Conservation (phyloP, 2,113 vertebrate genomes). For the Dinomys branickii region DNA sequence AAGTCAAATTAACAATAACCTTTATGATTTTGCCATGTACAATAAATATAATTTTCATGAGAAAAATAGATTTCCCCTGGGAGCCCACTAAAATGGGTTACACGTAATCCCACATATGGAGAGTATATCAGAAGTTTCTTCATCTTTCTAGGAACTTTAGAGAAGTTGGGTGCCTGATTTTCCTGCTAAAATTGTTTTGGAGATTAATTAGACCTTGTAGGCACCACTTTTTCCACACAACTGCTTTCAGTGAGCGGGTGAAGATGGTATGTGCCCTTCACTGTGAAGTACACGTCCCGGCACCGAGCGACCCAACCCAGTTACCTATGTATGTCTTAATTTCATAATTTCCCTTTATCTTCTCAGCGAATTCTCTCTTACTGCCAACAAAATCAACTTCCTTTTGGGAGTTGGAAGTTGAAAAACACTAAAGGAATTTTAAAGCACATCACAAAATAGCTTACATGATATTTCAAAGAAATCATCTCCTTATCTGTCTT, state of each 20-base stretch:
- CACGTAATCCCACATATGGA: neutral
- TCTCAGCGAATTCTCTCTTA: neutral
- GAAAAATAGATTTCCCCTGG: neutral
- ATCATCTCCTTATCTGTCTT: no score
- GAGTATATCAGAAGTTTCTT: neutral
- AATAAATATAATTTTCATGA: neutral
- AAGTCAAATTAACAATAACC: neutral
- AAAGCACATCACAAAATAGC: neutral
- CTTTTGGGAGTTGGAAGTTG: neutral
- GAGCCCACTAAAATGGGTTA: neutral
- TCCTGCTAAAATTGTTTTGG: neutral
- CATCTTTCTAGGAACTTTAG: neutral
- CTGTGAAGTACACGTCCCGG: accelerated
- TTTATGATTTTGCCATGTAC: neutral
- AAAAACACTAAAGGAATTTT: neutral
- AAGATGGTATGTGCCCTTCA: neutral
- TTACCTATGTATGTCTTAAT: neutral
- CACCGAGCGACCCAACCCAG: neutral
- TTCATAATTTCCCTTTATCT: neutral
- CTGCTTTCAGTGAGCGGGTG: neutral
- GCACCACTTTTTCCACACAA: neutral
- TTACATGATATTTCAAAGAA: neutral
- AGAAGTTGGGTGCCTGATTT: neutral
- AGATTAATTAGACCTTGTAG: neutral
- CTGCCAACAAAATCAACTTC: neutral